Conservation (phyloP, 1,140 invertebrate species). For the Lanistes nyassanus region DNA sequence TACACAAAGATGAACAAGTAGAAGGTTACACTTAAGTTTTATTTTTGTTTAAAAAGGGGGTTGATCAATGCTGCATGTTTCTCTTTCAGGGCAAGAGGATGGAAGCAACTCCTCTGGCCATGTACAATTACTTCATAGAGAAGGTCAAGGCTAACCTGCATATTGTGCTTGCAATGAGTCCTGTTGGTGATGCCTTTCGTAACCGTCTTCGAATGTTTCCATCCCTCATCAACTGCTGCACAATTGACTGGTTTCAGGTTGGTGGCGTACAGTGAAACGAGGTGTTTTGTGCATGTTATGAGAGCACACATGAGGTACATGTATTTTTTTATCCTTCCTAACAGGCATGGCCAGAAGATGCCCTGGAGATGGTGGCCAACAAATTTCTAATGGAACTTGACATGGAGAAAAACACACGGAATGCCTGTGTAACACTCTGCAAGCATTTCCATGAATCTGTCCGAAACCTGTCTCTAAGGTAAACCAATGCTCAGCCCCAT, state of each 20-base stretch:
- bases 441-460: constrained; percentile 84
- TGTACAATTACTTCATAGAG: constrained; percentile 69
- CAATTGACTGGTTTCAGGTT: constrained; percentile 70
- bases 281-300: too few species aligned
- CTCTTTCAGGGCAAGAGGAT: constrained; percentile 71
- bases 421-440: constrained; percentile 79
- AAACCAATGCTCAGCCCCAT: too few species aligned
- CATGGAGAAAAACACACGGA: constrained; percentile 74
- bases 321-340: constrained; percentile 35
- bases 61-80: neutral
- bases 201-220: constrained; percentile 68
- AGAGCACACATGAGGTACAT: too few species aligned
- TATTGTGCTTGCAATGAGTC: constrained; percentile 67
- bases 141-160: constrained; percentile 65
- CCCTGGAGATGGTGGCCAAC: constrained; percentile 85
- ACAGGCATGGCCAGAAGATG: constrained; percentile 88
- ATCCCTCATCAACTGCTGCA: constrained; percentile 69
- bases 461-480: neutral
- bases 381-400: constrained; percentile 81
- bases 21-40: too few species aligned
- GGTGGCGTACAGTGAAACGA: too few species aligned
- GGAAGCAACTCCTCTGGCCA: constrained; percentile 65
- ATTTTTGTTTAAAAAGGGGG: too few species aligned
- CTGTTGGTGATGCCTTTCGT: constrained; percentile 68
- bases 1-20: too few species aligned